Base-by-base conservation (phyloP, 2,888 invertebrate genomes). In the Cephalotes varians region DNA sequence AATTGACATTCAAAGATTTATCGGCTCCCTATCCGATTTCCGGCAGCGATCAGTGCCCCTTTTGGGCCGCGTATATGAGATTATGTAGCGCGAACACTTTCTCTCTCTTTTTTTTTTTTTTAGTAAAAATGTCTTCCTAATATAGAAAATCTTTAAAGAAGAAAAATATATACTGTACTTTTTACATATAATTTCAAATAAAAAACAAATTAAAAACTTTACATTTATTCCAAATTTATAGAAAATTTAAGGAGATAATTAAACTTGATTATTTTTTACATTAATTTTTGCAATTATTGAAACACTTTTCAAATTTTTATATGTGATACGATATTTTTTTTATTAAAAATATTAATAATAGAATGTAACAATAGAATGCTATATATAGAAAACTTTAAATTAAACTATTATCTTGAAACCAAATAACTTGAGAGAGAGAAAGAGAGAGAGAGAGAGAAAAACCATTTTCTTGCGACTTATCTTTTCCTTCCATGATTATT, bases 1-100 rank as follows among this genome's bases (percentile, higher is more conserved):
- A 86, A 85, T 85, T 64, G 84, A 86, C 80, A 58, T 15, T 12
- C 6, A 71, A 85, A 91, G 90, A 92, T 92, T 92, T 91, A 92
- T 92, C 89, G 76, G 47, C 37, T 77, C 84, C 76, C 58, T 87
- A 86, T 89, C 82, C 76, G 89, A 91, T 91, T 89, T 90, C 88
- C 83, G 84, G n/a, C 28, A 28, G 0, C 62, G 77, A 87, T 81
- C 84, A 77, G 71, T 72, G 10, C 25, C 12, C 7, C 10, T 40
- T 56, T 40, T 72, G 4, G 18, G 1, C 10, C 7, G 49, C 5
- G 12, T 21, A n/a, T 10, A 5, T 1, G 51, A 34, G 4, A 34
- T 34, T 69, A 34, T 7, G 9, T 69, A 5, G 31, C 21, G 0
- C 7, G 6, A 31, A 62, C 2, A 12, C 0, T 60, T n/a, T 60